phyloP scores from a whole-genome alignment of 2,797 vertebrate species.

The Sebastes wilsoni region DNA sequence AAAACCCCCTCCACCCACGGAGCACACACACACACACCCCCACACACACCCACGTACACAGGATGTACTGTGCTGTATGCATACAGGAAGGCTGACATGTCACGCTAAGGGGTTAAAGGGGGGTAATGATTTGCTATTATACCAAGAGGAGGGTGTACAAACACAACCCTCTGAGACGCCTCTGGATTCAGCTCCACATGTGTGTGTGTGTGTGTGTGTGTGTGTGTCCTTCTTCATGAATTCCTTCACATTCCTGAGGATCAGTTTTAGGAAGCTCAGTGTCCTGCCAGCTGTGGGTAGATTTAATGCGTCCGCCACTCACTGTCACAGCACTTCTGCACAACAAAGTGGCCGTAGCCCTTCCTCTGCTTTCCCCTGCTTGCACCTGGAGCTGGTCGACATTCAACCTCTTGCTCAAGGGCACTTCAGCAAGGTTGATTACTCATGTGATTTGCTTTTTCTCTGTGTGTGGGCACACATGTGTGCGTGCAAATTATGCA shows the following conservation, averaged over 20 bases:
- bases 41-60: constrained; percentile 22
- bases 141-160: constrained; percentile 33
- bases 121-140: constrained; percentile 59
- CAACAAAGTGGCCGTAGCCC: not conserved
- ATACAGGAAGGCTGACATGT: constrained; percentile 49
- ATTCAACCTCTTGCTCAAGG: constrained; percentile 4
- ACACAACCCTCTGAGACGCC: constrained; percentile 27
- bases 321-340: constrained; percentile 17
- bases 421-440: not conserved
- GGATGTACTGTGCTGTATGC: constrained; percentile 21
- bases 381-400: constrained; percentile 1
- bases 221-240: constrained; percentile 42
- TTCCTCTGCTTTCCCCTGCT: constrained; percentile 2
- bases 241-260: constrained; percentile 73
- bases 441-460: not conserved
- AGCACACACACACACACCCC: constrained; percentile 7
- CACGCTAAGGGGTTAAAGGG: constrained; percentile 51
- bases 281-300: constrained; percentile 77
- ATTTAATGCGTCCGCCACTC: constrained; percentile 62
- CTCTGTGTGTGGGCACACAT: constrained; percentile 21
- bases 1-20: constrained; percentile 7
- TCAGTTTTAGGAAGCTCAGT: constrained; percentile 72
- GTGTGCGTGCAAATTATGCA: not conserved
- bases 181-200: constrained; percentile 25
- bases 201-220: constrained; percentile 28